Evolutionary conservation across 1,140 invertebrate species (phyloP), one percentile per base, ranked within the genome.

Genomic region (Drosophila funebris): DNA sequence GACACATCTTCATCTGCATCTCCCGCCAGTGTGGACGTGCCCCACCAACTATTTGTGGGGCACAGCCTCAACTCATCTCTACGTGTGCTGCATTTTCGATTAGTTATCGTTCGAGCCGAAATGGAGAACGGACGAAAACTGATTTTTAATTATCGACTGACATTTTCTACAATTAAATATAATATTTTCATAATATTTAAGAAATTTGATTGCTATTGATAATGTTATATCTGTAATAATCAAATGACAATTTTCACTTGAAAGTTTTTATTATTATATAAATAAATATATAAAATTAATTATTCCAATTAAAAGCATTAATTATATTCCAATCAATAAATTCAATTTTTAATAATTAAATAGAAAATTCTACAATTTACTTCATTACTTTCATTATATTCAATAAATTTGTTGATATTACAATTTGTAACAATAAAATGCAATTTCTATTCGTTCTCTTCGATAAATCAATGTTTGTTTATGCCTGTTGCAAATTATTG

Each of bases 1-100:
- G 85, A 90, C 85, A 90, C 85, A 90, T 90, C 78, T 90, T 82
- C 84, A 89, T 89, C 79, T 78, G 54, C 83, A 83, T 72, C 84
- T 66, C 46, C 68, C 41, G 48, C 60, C 43, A 63, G 58, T 60
- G 27, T 33, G 62, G 33, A 48, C 46, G 62, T 73, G 48, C 24
- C 22, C 20, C 36, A 43, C 24, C 50, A 22, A 52, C 46, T 29
- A 33, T 8, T n/a, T 64, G 14, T 44, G 22, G 44, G 64, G 64
- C 48, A 62, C 79, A 71, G 79, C 80, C 41, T 83, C 80, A 77
- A 69, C 73, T 74, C 62, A 57, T 6, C 29, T 53, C 43, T 89
- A 89, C 85, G 85, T 89, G 85, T 64, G 69, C 71, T 60, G 85
- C 77, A 89, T 89, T 66, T 67, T 69, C 61, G 72, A 90, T 78